Evolutionary conservation across 2,888 invertebrate species (phyloP).

Genomic region (Platynereis dumerilii): DNA sequence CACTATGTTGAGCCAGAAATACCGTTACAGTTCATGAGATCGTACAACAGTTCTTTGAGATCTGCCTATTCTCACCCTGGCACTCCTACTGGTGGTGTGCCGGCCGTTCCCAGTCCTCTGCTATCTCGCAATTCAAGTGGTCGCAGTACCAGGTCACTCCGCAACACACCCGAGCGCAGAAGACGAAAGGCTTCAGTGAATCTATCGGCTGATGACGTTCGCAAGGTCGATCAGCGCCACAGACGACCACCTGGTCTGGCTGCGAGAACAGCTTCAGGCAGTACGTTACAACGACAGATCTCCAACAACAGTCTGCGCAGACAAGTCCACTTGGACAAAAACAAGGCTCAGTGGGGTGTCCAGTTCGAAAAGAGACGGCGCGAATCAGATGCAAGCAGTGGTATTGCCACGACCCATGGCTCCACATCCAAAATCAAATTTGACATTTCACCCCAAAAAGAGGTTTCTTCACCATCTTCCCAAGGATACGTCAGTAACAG

Average conservation of each 20-base stretch:
- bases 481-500: conserved; percentile 4
- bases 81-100: too few relatives aligned
- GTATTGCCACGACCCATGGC: neutral
- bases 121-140: neutral
- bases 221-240: neutral
- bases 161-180: neutral
- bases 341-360: conserved; percentile 1
- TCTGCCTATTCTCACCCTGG: neutral
- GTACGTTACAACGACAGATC: neutral
- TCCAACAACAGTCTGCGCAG: neutral
- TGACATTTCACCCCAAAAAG: neutral
- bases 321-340: conserved; percentile 2
- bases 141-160: neutral
- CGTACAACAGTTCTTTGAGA: neutral
- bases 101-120: neutral
- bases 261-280: neutral
- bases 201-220: neutral
- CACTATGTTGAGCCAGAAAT: neutral
- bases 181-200: neutral
- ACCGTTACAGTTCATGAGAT: neutral
- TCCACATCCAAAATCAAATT: neutral
- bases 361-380: neutral
- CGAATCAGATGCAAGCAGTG: conserved; percentile 2
- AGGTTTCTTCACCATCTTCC: conserved; percentile 4
- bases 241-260: conserved; percentile 1